Evolutionary conservation across 2,888 invertebrate genomes (phyloP).

Genomic region (Meiosimyza platycephala): DNA sequence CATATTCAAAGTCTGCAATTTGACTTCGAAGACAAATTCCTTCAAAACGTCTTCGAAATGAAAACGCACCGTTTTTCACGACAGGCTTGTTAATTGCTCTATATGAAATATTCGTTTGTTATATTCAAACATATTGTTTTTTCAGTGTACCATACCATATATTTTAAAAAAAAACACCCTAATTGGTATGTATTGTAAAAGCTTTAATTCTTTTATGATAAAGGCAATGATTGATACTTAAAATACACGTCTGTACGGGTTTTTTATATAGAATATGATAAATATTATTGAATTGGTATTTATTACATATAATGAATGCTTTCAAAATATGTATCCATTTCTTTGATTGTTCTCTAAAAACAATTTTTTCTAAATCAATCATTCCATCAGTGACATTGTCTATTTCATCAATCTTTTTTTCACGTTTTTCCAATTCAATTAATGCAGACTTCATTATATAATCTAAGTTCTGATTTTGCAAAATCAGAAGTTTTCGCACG

Average conservation of each 20-base stretch:
- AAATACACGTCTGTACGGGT: neutral
- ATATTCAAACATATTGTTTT: too few species aligned
- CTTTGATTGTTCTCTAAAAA: neutral
- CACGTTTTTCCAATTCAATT: conserved; percentile 21
- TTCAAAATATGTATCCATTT: too few species aligned
- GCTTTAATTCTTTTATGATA: neutral
- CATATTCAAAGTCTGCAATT: too few species aligned
- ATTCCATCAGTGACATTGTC: conserved; percentile 19
- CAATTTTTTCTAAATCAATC: conserved; percentile 38
- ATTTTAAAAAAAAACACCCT: too few species aligned
- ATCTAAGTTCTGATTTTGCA: conserved; percentile 6
- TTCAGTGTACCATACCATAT: too few species aligned
- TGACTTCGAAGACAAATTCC: too few species aligned
- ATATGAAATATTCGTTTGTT: too few species aligned
- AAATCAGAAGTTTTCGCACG: conserved; percentile 19
- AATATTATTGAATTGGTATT: neutral
- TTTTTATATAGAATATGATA: neutral
- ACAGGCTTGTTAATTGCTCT: too few species aligned
- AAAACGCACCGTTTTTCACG: too few species aligned
- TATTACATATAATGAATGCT: neutral
- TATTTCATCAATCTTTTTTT: conserved; percentile 33
- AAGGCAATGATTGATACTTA: neutral
- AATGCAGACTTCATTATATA: conserved; percentile 24
- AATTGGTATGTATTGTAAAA: too few species aligned
- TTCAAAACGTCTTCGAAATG: too few species aligned